These are phyloP conservation scores for Itoplectis maculator DNA, from an alignment of 2,888 invertebrate genomes.

Conservation along the genomic window DNA sequence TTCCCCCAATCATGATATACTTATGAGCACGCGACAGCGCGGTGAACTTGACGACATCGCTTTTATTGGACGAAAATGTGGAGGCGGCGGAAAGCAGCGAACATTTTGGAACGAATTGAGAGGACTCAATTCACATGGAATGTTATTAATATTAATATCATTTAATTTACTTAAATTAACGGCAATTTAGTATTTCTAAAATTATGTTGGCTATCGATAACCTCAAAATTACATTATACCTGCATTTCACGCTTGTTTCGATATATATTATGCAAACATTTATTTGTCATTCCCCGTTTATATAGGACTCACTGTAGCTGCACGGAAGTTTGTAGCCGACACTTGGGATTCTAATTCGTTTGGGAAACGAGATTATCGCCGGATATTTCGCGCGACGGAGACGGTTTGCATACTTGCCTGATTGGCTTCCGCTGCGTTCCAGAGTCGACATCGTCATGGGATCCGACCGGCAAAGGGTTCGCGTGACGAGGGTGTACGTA, in stretches of 20 bases:
- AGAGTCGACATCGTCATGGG: constrained; percentile 66
- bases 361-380: not conserved
- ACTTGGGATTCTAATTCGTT: not conserved
- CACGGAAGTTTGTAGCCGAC: not conserved
- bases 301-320: no score
- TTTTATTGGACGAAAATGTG: not conserved
- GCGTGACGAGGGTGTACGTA: constrained; percentile 87
- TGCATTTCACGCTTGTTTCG: no score
- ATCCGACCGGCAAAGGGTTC: constrained; percentile 85
- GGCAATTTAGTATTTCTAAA: no score
- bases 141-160: no score
- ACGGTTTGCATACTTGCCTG: constrained; percentile 53
- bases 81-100: not conserved
- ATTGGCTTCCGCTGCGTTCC: constrained; percentile 53
- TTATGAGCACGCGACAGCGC: not conserved
- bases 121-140: no score
- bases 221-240: no score
- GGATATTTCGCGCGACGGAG: not conserved
- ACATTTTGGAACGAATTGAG: not conserved
- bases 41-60: not conserved
- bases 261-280: no score
- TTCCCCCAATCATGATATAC: no score
- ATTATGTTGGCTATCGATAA: no score
- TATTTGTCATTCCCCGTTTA: no score
- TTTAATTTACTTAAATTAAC: no score